phyloP scores from a whole-genome alignment of 2,888 invertebrate genomes.

The Coelogynopora nodosa region DNA sequence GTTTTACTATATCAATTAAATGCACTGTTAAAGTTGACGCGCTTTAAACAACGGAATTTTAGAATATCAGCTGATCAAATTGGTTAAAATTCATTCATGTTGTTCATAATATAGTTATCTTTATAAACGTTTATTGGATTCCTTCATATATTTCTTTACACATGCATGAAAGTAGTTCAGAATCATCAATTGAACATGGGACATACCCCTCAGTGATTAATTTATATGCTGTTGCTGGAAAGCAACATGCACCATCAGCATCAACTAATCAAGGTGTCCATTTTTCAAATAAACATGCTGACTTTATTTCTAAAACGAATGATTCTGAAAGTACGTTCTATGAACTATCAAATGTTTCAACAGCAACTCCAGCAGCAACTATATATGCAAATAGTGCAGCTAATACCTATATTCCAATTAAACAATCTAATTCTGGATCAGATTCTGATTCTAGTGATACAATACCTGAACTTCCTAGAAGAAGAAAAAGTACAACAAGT shows the following conservation, averaged over 20 bases:
- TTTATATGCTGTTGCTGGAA: slow-evolving; percentile 40
- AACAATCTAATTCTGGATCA: slow-evolving; percentile 38
- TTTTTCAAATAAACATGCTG: slow-evolving; percentile 26
- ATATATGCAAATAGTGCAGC: neutral
- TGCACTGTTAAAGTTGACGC: neutral
- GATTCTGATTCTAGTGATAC: slow-evolving; percentile 39
- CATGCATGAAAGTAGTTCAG: slow-evolving; percentile 46
- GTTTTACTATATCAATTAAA: neutral
- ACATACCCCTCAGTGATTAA: slow-evolving; percentile 44
- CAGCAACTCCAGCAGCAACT: neutral
- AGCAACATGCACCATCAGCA: too few species aligned
- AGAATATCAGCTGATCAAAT: neutral
- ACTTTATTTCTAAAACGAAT: neutral
- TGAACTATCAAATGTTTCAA: neutral
- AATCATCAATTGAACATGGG: slow-evolving; percentile 46
- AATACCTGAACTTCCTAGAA: neutral
- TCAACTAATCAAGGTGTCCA: neutral
- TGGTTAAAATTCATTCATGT: neutral
- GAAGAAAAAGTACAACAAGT: slow-evolving; percentile 44
- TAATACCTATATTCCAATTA: slow-evolving; percentile 8
- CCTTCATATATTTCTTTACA: neutral
- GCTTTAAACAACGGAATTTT: too few species aligned
- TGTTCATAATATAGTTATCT: neutral
- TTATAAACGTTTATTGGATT: neutral
- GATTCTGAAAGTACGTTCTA: slow-evolving; percentile 21